Conservation (phyloP, 2,888 invertebrate species). For the Drosophila robusta region DNA sequence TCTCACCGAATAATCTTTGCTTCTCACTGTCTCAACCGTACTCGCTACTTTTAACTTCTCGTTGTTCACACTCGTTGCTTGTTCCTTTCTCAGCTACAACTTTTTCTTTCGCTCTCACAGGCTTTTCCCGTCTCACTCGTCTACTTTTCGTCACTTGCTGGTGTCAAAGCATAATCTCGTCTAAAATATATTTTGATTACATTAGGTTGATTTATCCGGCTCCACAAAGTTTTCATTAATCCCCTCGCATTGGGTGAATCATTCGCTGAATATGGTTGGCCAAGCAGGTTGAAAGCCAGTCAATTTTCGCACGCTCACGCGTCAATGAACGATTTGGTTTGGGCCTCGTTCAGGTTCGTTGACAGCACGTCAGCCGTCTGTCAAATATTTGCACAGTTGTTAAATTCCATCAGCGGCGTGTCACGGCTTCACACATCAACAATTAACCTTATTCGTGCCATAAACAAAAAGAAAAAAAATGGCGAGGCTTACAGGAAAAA, state of each 20-base stretch:
- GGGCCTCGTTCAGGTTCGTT: conserved; percentile 36
- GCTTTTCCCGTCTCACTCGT: no score
- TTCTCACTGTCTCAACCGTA: no score
- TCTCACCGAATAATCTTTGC: no score
- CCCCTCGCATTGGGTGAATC: conserved; percentile 24
- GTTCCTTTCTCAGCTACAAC: background rate
- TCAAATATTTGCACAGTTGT: conserved; percentile 76
- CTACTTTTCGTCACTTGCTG: background rate
- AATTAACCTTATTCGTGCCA: conserved; percentile 55
- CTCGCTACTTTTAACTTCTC: background rate
- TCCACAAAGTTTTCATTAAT: conserved; percentile 4
- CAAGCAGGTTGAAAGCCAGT: conserved; percentile 57
- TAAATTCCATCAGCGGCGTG: conserved; percentile 70
- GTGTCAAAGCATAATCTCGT: background rate
- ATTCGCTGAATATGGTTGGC: conserved; percentile 1
- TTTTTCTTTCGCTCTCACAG: no score
- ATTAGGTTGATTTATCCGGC: background rate
- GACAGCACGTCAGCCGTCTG: conserved; percentile 54
- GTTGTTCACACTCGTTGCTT: background rate
- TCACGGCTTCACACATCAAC: conserved; percentile 39
- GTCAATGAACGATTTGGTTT: conserved; percentile 67
- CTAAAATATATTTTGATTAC: background rate
- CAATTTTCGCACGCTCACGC: conserved; percentile 72
- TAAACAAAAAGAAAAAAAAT: conserved; percentile 14
- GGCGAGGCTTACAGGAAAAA: background rate